Evolutionary conservation across 2,113 vertebrate genomes (phyloP).

Genomic region (Sporophila hypoxantha): DNA sequence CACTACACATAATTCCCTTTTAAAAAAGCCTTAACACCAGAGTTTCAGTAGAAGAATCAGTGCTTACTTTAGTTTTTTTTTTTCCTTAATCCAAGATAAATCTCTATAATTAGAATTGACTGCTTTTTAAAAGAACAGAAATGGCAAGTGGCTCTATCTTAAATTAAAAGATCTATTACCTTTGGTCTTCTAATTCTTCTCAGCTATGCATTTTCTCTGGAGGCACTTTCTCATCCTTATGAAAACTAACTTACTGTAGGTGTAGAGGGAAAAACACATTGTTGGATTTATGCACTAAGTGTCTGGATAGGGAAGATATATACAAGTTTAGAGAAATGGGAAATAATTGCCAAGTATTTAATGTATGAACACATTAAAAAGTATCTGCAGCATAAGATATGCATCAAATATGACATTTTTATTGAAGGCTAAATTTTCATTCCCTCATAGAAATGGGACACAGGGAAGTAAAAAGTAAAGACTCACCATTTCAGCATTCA

Average conservation of each 20-base stretch:
- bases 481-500: background rate
- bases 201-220: slow-evolving; percentile 3
- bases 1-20: background rate
- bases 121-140: slow-evolving; percentile 50
- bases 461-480: background rate
- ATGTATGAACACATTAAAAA: background rate
- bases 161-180: slow-evolving; percentile 54
- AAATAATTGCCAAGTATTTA: slow-evolving; percentile 31
- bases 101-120: slow-evolving; percentile 53
- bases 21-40: slow-evolving; percentile 22
- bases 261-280: slow-evolving; percentile 19
- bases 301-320: background rate
- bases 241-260: slow-evolving; percentile 22
- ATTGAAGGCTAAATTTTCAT: slow-evolving; percentile 5
- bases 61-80: background rate
- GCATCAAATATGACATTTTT: slow-evolving; percentile 3
- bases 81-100: slow-evolving; percentile 47
- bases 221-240: slow-evolving; percentile 16
- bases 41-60: background rate
- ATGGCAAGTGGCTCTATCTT: slow-evolving; percentile 29
- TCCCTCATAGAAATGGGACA: background rate
- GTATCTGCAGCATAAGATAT: background rate
- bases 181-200: slow-evolving; percentile 44
- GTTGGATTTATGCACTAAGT: background rate
- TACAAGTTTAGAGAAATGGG: background rate